Base-by-base conservation (phyloP, 2,113 vertebrate species). In the Astatoreochromis straeleni region DNA sequence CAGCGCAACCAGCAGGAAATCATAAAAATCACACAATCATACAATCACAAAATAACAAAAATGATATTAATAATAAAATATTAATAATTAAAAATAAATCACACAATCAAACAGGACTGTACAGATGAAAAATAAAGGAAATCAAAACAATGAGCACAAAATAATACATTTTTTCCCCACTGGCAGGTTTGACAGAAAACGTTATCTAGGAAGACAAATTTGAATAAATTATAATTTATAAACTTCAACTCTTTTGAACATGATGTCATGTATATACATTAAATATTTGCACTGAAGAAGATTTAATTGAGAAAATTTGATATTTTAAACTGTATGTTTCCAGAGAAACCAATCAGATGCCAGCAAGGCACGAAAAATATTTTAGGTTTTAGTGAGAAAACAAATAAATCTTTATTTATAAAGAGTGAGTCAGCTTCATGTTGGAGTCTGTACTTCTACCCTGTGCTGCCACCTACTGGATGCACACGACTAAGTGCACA, bases 81-180 rank as follows among this genome's bases (percentile, higher is more conserved):
- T 38, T 24, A 70, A n/a, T 42, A 24, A 40, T 70, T 9, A 70
- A 24, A 70, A 70, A 70, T 2, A 40, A 65, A 38, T 42, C 11
- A 24, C 35, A 68, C n/a, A 40, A 70, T 40, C 7, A 70, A 24
- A 70, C 21, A 47, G 42, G 21, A 47, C 24, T 17, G 9, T 29
- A 26, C 38, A 5, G 8, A 26, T 26, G 13, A 73, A 73, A 73
- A 73, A 45, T 45, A 26, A 45, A 73, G 63, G 19, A 70, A 40
- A 40, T 40, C 13, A 26, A 45, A 17, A 45, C 14, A 73, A 26
- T 73, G 21, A 73, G 9, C 14, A 45, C 13, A 73, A 45, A 17
- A 45, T 73, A 24, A 70, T 68, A 24, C 0, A 11, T 3, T 1
- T n/a, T 35, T 65, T 1, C 10, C 33, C 35, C 63, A 68, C n/a